Evolutionary conservation across 2,888 invertebrate genomes (phyloP).

Genomic region (Drosophila anomelani): DNA sequence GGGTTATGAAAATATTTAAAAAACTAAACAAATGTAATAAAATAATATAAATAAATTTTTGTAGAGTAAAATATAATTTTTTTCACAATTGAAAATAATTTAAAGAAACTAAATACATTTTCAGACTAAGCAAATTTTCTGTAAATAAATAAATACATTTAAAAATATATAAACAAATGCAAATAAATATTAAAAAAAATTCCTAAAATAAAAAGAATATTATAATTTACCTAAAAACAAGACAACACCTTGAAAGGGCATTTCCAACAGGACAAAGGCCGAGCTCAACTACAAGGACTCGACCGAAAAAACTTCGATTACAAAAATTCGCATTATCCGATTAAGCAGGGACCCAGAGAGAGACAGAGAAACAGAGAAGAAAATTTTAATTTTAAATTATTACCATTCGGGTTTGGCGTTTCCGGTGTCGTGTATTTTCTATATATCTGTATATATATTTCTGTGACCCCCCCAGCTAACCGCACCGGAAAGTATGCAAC

Average conservation of each 20-base stretch:
- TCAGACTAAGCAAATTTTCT: no score
- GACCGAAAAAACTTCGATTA: conserved; percentile 73
- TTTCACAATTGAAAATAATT: no score
- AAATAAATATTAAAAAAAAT: background rate
- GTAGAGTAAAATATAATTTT: no score
- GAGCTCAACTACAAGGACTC: conserved; percentile 53
- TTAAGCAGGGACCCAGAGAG: conserved; percentile 58
- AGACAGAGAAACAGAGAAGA: conserved; percentile 19
- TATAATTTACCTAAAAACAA: background rate
- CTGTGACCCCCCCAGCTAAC: conserved; percentile 44
- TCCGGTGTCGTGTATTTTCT: conserved; percentile 3
- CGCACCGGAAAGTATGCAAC: conserved; percentile 52
- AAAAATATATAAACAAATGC: background rate
- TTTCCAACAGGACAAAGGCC: background rate
- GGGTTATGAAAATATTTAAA: background rate
- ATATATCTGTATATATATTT: background rate
- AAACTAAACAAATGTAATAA: background rate
- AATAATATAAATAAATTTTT: no score
- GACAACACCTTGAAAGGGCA: background rate
- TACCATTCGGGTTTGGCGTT: conserved; percentile 47
- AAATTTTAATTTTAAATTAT: conserved; percentile 77
- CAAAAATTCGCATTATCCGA: conserved; percentile 76
- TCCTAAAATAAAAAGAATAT: background rate
- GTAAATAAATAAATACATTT: background rate
- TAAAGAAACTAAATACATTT: no score